phyloP scores from a whole-genome alignment of 1,140 invertebrate species.

The Diprion similis region DNA sequence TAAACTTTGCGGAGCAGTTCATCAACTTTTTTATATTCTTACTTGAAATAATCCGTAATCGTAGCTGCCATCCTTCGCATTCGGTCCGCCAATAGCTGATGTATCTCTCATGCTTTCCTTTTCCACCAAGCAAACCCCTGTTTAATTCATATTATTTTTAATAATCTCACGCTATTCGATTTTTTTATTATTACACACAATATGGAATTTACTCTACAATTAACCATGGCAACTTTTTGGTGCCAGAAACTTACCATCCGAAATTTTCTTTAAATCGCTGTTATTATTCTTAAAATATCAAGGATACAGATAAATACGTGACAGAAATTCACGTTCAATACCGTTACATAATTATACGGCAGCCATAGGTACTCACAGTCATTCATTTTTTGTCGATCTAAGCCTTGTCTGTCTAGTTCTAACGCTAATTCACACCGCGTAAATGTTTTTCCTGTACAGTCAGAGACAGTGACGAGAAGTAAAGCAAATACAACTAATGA shows the following conservation, averaged over 20 bases:
- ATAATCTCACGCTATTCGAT: no score
- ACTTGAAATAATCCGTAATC: slow-evolving; percentile 67
- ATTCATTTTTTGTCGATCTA: not conserved
- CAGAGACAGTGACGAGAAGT: not conserved
- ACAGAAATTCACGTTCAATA: no score
- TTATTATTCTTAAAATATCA: not conserved
- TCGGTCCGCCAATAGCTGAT: slow-evolving; percentile 53
- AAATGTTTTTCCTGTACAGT: not conserved
- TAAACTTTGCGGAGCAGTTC: not conserved
- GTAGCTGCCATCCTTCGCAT: slow-evolving; percentile 60
- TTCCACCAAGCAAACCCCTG: slow-evolving; percentile 66
- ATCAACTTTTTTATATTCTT: not conserved
- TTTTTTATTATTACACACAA: no score
- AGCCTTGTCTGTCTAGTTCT: not conserved
- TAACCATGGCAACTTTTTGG: no score
- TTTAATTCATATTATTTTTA: not conserved
- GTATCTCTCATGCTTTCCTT: slow-evolving; percentile 62
- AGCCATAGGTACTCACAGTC: not conserved
- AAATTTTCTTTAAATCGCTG: not conserved
- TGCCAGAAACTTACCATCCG: not conserved
- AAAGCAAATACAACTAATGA: not conserved
- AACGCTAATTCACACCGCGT: not conserved
- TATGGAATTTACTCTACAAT: no score
- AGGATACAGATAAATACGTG: not conserved
- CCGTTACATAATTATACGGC: no score